Percentiles rank a stretch among this genome's conserved stretches.
phyloP scores from a whole-genome alignment of 2,797 vertebrate species.

The Tapirus indicus region DNA sequence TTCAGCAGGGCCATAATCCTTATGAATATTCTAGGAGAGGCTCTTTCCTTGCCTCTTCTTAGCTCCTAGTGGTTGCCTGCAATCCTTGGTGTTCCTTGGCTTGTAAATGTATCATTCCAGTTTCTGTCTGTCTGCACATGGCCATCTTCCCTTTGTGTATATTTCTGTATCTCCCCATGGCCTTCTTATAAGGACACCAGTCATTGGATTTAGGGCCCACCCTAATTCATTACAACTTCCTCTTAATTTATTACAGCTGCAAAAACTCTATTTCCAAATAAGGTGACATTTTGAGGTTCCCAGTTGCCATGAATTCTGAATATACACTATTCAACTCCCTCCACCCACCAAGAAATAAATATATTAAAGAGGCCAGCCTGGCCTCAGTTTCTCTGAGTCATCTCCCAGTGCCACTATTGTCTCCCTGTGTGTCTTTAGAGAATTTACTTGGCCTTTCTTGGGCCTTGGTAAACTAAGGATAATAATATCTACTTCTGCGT shows the following conservation, averaged over 20 bases:
- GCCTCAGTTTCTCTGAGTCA: not conserved
- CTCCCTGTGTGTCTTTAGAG: not conserved
- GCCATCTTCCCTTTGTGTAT: not conserved
- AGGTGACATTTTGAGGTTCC: not conserved
- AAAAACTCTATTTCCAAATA: conserved; percentile 31
- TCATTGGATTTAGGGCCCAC: not conserved
- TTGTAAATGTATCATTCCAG: not conserved
- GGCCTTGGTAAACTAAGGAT: not conserved
- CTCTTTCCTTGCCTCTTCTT: not conserved
- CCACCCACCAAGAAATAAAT: not conserved
- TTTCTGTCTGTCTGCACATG: not conserved
- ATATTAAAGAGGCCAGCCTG: not conserved
- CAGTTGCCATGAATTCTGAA: not conserved
- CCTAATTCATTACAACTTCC: not conserved
- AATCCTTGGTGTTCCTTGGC: not conserved
- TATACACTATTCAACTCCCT: not conserved
- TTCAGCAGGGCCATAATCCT: not conserved
- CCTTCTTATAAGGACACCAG: not conserved
- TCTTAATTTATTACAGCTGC: not conserved
- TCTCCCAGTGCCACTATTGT: not conserved
- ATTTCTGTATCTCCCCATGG: not conserved
- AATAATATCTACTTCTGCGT: not conserved
- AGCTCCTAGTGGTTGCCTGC: not conserved
- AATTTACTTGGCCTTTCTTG: not conserved
- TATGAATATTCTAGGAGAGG: not conserved